Base-by-base conservation (phyloP, 2,888 invertebrate genomes). In the Gastrophysa polygoni region DNA sequence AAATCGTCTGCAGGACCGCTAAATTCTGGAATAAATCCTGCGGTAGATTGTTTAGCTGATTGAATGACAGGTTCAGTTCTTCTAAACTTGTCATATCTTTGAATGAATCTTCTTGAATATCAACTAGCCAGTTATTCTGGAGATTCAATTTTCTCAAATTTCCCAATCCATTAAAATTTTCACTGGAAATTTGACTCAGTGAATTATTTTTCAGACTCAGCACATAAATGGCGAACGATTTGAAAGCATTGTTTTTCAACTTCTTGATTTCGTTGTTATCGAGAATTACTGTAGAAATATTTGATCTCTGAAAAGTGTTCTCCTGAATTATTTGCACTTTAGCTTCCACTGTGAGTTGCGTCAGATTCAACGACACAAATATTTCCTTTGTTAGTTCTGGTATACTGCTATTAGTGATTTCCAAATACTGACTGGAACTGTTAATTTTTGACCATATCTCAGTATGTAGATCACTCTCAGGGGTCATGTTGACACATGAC, bases 141-240 rank as follows among this genome's bases (percentile, higher is more conserved):
- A 66, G 48, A 50, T 59, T 50, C 3, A 66, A 29, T 57, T 61
- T 61, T 34, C 59, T 57, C 16, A 66, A 59, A 38, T 54, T 57
- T 28, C 16, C 46, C 17, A 46, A 43, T 1, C 63, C 66, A 3
- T 21, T 17, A 17, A 66, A 63, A 11, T 46, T 59, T 7, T 34
- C 2, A 4, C 16, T 7, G 16, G 17, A 34, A 7, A 66, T 61
- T 32, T 59, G 38, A 2, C 18, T 59, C 1, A 66, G 20, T 7
- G 46, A 46, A 34, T 66, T 66, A 50, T 66, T 63, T 49, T 57
- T 55, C 18, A 66, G 32, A 29, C 56, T 59, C 17, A 66, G 7
- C 0, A 49, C 47, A 16, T 59, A 51, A 24, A 66, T 59, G 5
- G 44, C 5, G 11, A 59, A 56, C 5, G 63, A 63, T 34, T 63